Evolutionary conservation across 1,140 invertebrate genomes (phyloP).

Genomic region (Atopsyche davidsoni): DNA sequence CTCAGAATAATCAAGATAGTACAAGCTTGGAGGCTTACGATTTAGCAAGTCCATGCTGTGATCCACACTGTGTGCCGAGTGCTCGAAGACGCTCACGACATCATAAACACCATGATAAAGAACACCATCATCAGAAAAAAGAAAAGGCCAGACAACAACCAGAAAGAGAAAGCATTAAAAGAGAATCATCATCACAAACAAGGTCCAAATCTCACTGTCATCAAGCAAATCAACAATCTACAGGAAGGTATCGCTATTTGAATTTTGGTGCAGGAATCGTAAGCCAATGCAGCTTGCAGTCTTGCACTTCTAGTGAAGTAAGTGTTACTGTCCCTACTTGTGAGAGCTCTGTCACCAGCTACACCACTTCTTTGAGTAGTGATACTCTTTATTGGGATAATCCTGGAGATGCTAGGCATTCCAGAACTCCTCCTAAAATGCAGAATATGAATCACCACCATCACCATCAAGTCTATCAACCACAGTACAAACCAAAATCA

Average conservation of each 20-base stretch:
- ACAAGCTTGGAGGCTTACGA: constrained; percentile 77
- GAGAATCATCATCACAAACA: constrained; percentile 36
- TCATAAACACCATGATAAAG: constrained; percentile 57
- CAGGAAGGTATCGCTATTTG: constrained; percentile 39
- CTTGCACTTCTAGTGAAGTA: constrained; percentile 70
- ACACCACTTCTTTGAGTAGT: constrained; percentile 75
- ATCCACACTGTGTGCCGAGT: constrained; percentile 73
- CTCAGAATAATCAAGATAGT: constrained; percentile 58
- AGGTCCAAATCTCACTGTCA: constrained; percentile 41
- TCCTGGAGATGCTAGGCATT: constrained; percentile 24
- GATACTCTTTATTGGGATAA: constrained; percentile 78
- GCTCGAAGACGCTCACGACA: constrained; percentile 56
- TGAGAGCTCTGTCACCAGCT: constrained; percentile 66
- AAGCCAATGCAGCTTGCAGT: constrained; percentile 74
- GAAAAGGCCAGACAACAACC: constrained; percentile 33
- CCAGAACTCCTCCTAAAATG: constrained; percentile 38
- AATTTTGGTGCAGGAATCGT: constrained; percentile 57
- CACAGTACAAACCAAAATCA: constrained; percentile 70
- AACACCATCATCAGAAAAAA: constrained; percentile 41
- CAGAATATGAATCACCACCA: constrained; percentile 47
- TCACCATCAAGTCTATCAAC: constrained; percentile 32
- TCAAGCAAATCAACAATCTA: constrained; percentile 35
- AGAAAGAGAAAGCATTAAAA: constrained; percentile 39
- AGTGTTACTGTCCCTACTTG: constrained; percentile 49
- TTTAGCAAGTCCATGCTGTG: constrained; percentile 75